A percentile compares a stretch with the other conserved stretches of the same genome.
Conservation (phyloP, 2,797 vertebrate genomes). For the Paedocypris micromegethes region DNA sequence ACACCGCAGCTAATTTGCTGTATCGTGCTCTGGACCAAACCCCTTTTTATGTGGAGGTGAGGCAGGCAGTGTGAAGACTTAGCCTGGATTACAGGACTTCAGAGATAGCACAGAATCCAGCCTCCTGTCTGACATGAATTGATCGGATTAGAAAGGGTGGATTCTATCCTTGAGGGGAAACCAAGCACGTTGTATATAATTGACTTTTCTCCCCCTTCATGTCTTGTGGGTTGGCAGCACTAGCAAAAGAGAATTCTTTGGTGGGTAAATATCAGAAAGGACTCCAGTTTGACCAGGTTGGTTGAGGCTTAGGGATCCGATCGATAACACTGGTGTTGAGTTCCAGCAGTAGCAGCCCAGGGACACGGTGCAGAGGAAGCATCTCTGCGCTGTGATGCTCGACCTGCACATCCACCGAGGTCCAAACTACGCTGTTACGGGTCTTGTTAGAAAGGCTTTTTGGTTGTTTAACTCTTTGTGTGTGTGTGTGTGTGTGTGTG, state of each 20-base stretch:
- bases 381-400: constrained; percentile 22
- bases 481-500: too few species aligned
- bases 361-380: constrained; percentile 44
- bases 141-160: constrained; percentile 72
- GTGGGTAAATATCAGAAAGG: constrained; percentile 63
- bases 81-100: constrained; percentile 73
- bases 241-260: constrained; percentile 58
- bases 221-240: constrained; percentile 59
- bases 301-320: constrained; percentile 58
- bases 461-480: constrained; percentile 13
- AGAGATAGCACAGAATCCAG: constrained; percentile 65
- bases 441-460: constrained; percentile 19
- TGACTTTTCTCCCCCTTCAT: constrained; percentile 63
- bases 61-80: constrained; percentile 65
- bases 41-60: constrained; percentile 52
- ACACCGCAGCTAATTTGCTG: constrained; percentile 49
- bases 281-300: constrained; percentile 56
- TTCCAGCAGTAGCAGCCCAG: constrained; percentile 57
- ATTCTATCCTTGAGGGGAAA: constrained; percentile 65
- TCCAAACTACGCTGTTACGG: constrained; percentile 3
- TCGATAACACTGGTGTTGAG: constrained; percentile 59
- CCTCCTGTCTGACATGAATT: constrained; percentile 71
- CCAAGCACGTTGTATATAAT: constrained; percentile 61
- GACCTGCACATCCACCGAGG: constrained; percentile 12
- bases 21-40: constrained; percentile 52